Evolutionary conservation across 2,797 vertebrate genomes (phyloP).

Genomic region (Hephaestus fuliginosus): DNA sequence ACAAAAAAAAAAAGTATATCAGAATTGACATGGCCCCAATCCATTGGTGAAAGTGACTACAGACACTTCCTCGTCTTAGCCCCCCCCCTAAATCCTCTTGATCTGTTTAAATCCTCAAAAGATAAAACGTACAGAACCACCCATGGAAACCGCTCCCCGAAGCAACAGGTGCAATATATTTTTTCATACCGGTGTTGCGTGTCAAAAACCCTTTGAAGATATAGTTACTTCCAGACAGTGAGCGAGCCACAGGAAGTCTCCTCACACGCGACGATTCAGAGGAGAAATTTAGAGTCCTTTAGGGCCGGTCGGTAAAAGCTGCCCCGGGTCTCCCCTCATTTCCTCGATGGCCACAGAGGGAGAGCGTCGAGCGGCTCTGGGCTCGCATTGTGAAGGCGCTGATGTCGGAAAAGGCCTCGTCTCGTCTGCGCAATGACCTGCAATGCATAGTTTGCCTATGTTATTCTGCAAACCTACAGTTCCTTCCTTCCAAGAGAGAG

Average conservation of each 20-base stretch:
- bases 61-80: slow-evolving; percentile 66
- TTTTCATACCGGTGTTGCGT: slow-evolving; percentile 79
- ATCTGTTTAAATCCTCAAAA: slow-evolving; percentile 71
- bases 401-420: slow-evolving; percentile 68
- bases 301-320: slow-evolving; percentile 70
- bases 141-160: slow-evolving; percentile 71
- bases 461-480: slow-evolving; percentile 61
- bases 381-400: slow-evolving; percentile 50
- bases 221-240: slow-evolving; percentile 86
- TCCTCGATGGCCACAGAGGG: slow-evolving; percentile 82
- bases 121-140: slow-evolving; percentile 63
- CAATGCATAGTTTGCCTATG: slow-evolving; percentile 53
- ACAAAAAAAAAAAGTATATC: too few relatives aligned
- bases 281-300: slow-evolving; percentile 81
- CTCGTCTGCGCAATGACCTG: slow-evolving; percentile 50
- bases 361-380: slow-evolving; percentile 67
- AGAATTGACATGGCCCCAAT: slow-evolving; percentile 20
- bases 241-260: slow-evolving; percentile 86
- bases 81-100: slow-evolving; percentile 48
- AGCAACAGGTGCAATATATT: slow-evolving; percentile 85
- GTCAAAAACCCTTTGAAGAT: slow-evolving; percentile 87
- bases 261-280: slow-evolving; percentile 88
- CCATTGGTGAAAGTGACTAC: slow-evolving; percentile 51
- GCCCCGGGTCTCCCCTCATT: slow-evolving; percentile 76
- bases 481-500: slow-evolving; percentile 71